Percentiles rank a stretch among this genome's conserved stretches.
Evolutionary conservation across 2,113 vertebrate species (phyloP).

Genomic region (Cricetomys ansorgei): DNA sequence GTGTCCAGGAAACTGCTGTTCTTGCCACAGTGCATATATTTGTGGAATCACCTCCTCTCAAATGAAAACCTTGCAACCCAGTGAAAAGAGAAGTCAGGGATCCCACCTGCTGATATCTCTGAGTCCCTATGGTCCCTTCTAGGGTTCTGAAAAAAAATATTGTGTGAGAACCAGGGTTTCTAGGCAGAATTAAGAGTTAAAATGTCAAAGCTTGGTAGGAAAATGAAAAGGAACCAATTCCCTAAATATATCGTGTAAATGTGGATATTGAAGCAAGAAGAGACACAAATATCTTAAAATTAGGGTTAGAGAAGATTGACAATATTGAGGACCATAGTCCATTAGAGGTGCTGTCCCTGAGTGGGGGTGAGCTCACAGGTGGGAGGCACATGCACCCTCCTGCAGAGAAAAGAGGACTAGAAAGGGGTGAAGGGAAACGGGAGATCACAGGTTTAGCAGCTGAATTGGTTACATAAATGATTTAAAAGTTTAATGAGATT

Average conservation of each 20-base stretch:
- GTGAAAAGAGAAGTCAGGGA: background rate
- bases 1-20: background rate
- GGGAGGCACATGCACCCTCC: background rate
- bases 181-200: background rate
- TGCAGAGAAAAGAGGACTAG: no score
- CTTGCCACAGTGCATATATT: background rate
- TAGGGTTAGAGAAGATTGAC: background rate
- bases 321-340: accelerated
- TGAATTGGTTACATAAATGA: background rate
- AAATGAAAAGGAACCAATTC: background rate
- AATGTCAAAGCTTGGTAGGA: background rate
- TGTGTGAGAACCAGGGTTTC: background rate
- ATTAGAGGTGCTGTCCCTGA: background rate
- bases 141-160: background rate
- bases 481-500: background rate
- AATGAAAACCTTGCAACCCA: background rate
- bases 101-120: no score
- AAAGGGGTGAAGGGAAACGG: background rate
- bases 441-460: background rate
- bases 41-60: background rate
- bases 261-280: background rate
- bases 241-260: background rate
- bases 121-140: background rate
- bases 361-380: no score
- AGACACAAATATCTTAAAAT: background rate